These are phyloP conservation scores for Mastacembelus armatus DNA, from an alignment of 2,797 vertebrate genomes.

Conservation along the genomic window DNA sequence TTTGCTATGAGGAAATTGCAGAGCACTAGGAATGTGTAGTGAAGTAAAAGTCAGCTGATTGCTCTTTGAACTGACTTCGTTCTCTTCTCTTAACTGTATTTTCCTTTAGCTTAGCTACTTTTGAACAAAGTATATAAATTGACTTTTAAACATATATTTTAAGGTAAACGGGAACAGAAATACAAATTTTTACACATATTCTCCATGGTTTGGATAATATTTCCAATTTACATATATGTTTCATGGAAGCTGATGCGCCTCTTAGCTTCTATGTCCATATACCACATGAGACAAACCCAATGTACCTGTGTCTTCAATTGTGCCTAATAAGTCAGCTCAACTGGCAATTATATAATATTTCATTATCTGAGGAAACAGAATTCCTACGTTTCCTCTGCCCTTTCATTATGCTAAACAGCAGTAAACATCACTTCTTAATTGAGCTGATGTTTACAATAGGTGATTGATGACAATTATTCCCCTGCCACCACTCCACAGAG, in stretches of 20 bases:
- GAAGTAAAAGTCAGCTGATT: slow-evolving; percentile 66
- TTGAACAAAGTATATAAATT: background rate
- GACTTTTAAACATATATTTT: too few relatives aligned
- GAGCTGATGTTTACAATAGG: slow-evolving; percentile 60
- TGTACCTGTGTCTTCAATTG: background rate
- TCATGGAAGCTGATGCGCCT: background rate
- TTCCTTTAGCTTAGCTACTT: background rate
- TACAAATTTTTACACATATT: background rate
- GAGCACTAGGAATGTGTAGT: slow-evolving; percentile 55
- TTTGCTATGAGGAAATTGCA: slow-evolving; percentile 60
- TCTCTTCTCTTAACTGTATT: slow-evolving; percentile 15
- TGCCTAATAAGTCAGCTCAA: background rate
- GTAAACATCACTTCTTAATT: slow-evolving; percentile 62
- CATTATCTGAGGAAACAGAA: background rate
- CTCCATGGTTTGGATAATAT: background rate
- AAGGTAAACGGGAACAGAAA: too few relatives aligned
- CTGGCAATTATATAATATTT: too few relatives aligned
- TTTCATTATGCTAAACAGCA: slow-evolving; percentile 67
- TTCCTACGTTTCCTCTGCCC: slow-evolving; percentile 7
- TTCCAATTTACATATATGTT: background rate
- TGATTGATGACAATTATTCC: slow-evolving; percentile 66
- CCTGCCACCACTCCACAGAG: slow-evolving; percentile 46
- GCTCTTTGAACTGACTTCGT: slow-evolving; percentile 43
- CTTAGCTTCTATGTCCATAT: slow-evolving; percentile 4
- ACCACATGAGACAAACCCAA: background rate